phyloP scores from a whole-genome alignment of 2,888 invertebrate species.

The Oscheius onirici region DNA sequence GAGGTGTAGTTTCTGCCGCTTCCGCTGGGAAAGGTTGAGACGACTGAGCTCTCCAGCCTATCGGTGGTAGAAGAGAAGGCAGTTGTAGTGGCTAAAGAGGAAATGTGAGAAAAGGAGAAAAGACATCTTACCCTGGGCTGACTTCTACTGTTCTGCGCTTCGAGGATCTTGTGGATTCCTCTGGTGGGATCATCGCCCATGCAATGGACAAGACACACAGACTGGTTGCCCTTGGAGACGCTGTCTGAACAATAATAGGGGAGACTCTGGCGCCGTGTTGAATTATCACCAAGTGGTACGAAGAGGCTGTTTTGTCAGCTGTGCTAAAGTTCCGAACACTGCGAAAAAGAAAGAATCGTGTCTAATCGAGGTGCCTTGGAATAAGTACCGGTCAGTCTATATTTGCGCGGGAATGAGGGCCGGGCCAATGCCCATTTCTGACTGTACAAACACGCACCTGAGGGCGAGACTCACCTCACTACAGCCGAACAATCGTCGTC shows the following conservation, averaged over 20 bases:
- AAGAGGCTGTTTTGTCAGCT: too few relatives aligned
- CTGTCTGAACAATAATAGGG: too few relatives aligned
- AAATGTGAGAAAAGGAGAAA: neutral
- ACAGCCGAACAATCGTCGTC: slow-evolving; percentile 1
- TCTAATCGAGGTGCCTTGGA: slow-evolving; percentile 22
- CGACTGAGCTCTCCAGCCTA: slow-evolving; percentile 6
- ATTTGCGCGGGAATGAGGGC: slow-evolving; percentile 30
- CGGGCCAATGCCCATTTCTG: slow-evolving; percentile 33
- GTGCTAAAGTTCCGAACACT: too few relatives aligned
- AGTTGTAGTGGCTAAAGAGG: slow-evolving; percentile 7
- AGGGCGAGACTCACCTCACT: slow-evolving; percentile 6
- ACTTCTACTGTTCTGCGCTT: neutral
- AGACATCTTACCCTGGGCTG: neutral
- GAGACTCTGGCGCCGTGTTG: too few relatives aligned
- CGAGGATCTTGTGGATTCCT: slow-evolving; percentile 22
- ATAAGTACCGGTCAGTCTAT: slow-evolving; percentile 32
- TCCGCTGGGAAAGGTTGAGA: neutral
- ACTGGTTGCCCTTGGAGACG: slow-evolving; percentile 6
- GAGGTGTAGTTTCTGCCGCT: neutral
- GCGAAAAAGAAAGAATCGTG: too few relatives aligned
- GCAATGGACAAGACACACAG: neutral
- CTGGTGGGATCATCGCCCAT: slow-evolving; percentile 21
- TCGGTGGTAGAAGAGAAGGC: slow-evolving; percentile 10
- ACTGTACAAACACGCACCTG: slow-evolving; percentile 29
- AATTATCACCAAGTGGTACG: too few relatives aligned